Conservation (phyloP, 2,797 vertebrate species). For the Craterocephalus amniculus region DNA sequence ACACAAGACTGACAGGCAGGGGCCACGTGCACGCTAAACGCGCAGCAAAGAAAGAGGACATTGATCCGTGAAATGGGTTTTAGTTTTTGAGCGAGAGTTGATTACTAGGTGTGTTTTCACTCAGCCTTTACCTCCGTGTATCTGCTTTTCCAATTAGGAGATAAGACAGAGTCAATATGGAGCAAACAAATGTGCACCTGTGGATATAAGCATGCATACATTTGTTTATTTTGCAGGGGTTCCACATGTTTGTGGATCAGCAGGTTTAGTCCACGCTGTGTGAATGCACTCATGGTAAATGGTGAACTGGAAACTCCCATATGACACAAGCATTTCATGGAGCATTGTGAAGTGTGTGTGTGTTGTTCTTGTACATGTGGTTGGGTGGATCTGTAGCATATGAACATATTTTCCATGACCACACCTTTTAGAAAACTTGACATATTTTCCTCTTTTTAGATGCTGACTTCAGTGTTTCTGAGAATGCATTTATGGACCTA, state of each 20-base stretch:
- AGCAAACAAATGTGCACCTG: conserved; percentile 37
- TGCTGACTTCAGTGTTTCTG: conserved; percentile 30
- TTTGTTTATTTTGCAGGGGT: conserved; percentile 16
- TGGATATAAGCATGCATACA: conserved; percentile 23
- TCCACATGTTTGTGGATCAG: conserved; percentile 1
- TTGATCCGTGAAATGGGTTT: conserved; percentile 86
- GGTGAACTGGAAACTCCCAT: not conserved
- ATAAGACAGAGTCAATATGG: conserved; percentile 83
- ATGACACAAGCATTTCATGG: not conserved
- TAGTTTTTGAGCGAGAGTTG: conserved; percentile 80
- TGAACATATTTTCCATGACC: conserved; percentile 64
- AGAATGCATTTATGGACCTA: conserved; percentile 10
- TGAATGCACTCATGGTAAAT: conserved; percentile 50
- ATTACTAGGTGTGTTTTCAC: conserved; percentile 83
- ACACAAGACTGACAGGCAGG: conserved; percentile 60
- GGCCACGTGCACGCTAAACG: conserved; percentile 60
- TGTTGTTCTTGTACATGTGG: conserved; percentile 4
- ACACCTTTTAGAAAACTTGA: conserved; percentile 58
- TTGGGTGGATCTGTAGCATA: conserved; percentile 47
- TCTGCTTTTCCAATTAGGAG: conserved; percentile 86
- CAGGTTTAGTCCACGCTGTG: conserved; percentile 32
- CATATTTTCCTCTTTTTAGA: conserved; percentile 26
- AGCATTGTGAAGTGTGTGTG: conserved; percentile 2
- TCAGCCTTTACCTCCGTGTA: conserved; percentile 70
- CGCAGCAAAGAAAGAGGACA: conserved; percentile 74